These are phyloP conservation scores for Aporophyla nigra DNA, from an alignment of 2,888 invertebrate species.

Conservation along the genomic window DNA sequence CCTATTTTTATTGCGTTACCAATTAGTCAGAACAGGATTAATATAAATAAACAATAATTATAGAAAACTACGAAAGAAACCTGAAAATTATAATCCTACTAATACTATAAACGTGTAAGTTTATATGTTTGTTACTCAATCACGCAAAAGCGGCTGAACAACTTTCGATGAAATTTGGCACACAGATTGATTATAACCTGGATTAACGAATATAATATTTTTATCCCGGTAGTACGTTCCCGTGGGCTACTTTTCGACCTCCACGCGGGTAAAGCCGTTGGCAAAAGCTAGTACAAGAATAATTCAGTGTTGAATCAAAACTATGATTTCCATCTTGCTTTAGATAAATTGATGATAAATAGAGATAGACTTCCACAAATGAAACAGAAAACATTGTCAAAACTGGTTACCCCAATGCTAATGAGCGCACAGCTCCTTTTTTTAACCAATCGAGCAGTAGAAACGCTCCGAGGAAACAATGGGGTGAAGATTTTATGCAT, in stretches of 20 bases:
- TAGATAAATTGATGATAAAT: neutral
- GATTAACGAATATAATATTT: no score
- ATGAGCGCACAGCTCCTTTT: constrained; percentile 41
- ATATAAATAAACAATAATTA: neutral
- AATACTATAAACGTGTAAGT: no score
- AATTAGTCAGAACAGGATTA: neutral
- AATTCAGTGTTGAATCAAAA: neutral
- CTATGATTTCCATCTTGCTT: neutral
- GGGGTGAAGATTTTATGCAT: constrained; percentile 11
- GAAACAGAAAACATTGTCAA: neutral
- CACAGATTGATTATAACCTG: no score
- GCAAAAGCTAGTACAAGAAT: neutral
- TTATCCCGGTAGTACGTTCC: no score
- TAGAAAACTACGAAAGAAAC: neutral
- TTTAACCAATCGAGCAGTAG: constrained; percentile 26
- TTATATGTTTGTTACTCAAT: no score
- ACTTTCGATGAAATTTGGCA: no score
- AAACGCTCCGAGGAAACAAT: neutral
- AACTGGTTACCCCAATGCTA: constrained; percentile 43
- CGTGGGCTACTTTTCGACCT: no score
- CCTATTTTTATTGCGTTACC: neutral
- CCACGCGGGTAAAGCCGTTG: no score
- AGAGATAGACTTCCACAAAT: neutral
- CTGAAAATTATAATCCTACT: neutral
- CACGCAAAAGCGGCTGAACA: no score